Conservation (phyloP, 2,888 invertebrate species). For the Drosophila phalerata region DNA sequence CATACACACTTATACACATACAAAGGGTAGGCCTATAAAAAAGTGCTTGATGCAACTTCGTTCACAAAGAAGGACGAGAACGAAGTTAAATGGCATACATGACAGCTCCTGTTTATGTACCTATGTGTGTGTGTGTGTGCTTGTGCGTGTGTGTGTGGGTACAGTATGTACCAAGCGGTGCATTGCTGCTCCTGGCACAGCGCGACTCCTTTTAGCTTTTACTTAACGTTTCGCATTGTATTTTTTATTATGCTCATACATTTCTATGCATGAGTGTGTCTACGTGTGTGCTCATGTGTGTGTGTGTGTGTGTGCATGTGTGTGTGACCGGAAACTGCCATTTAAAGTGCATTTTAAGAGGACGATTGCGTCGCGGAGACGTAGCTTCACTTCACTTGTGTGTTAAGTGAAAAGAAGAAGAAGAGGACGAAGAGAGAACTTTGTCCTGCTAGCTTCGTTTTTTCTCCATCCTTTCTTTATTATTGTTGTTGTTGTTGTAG, state of each 20-base stretch:
- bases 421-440: too few relatives aligned
- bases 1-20: conserved; percentile 22
- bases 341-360: conserved; percentile 83
- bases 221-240: conserved; percentile 70
- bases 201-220: conserved; percentile 66
- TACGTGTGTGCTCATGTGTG: conserved; percentile 13
- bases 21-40: conserved; percentile 74
- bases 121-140: conserved; percentile 23
- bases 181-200: conserved; percentile 79
- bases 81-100: conserved; percentile 63
- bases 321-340: conserved; percentile 84
- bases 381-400: conserved; percentile 14
- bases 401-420: too few relatives aligned
- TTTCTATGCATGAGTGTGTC: conserved; percentile 49
- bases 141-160: conserved; percentile 59
- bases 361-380: conserved; percentile 64
- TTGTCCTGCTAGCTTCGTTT: conserved; percentile 33
- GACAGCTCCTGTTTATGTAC: conserved; percentile 54
- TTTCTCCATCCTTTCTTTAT: conserved; percentile 33
- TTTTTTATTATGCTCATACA: conserved; percentile 60
- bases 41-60: conserved; percentile 52
- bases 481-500: conserved; percentile 3
- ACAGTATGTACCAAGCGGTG: conserved; percentile 84
- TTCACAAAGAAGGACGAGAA: conserved; percentile 57
- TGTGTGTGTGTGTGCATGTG: conserved; percentile 34